Percentiles rank a stretch among this genome's conserved stretches.
These are phyloP conservation scores for Gadopsis marmoratus DNA, from an alignment of 2,797 vertebrate genomes.

Conservation along the genomic window DNA sequence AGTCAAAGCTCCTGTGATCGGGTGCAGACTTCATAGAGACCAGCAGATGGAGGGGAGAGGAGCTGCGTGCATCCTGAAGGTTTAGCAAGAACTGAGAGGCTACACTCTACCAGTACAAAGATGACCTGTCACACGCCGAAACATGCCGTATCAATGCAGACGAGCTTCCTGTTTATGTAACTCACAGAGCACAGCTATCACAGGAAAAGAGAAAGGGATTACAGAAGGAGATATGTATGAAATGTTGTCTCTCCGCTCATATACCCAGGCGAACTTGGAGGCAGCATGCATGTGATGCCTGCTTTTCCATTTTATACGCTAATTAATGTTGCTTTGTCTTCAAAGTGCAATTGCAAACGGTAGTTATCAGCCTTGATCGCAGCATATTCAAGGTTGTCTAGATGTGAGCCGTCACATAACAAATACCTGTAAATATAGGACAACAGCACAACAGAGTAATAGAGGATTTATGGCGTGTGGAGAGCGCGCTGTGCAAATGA, in stretches of 20 bases:
- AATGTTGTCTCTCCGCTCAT: constrained; percentile 59
- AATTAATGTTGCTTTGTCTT: constrained; percentile 83
- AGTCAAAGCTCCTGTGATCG: constrained; percentile 83
- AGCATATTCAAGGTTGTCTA: constrained; percentile 78
- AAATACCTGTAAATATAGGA: constrained; percentile 80
- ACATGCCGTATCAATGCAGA: constrained; percentile 67
- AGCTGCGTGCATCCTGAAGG: constrained; percentile 78
- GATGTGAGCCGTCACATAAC: constrained; percentile 76
- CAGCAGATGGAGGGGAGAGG: constrained; percentile 82
- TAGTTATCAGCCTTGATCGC: constrained; percentile 78
- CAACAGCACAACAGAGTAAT: constrained; percentile 76
- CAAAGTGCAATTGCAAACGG: constrained; percentile 77
- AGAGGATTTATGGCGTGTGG: constrained; percentile 67
- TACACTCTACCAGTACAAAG: constrained; percentile 78
- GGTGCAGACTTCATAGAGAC: constrained; percentile 80
- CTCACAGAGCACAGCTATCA: constrained; percentile 69
- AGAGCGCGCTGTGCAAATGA: constrained; percentile 70
- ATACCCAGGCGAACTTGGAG: constrained; percentile 65
- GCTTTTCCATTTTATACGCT: constrained; percentile 74
- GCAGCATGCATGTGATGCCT: constrained; percentile 60
- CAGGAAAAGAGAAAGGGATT: constrained; percentile 63
- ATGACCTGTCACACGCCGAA: constrained; percentile 81
- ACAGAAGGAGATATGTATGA: constrained; percentile 73
- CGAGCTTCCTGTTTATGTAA: constrained; percentile 74
- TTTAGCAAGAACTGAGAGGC: constrained; percentile 81